Evolutionary conservation across 1,140 invertebrate genomes (phyloP).

Genomic region (Linepithema humile): DNA sequence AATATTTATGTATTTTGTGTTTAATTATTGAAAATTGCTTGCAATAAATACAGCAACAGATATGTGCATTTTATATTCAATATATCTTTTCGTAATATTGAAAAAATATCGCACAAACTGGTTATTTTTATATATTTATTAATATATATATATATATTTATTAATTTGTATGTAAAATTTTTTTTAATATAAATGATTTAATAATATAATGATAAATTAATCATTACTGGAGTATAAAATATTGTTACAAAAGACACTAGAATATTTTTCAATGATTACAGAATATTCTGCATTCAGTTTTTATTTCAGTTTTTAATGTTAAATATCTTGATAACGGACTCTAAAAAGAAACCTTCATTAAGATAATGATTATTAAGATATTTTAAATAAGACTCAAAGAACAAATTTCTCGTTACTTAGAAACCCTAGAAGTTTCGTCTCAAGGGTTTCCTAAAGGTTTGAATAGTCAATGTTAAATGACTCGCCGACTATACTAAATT

Average conservation of each 20-base stretch:
- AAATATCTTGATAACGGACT: neutral
- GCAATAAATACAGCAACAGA: neutral
- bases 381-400: neutral
- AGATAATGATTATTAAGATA: neutral
- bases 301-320: neutral
- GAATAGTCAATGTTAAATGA: slow-evolving; percentile 40
- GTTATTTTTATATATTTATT: too few species aligned
- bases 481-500: slow-evolving; percentile 22
- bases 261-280: too few species aligned
- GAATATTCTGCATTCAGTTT: neutral
- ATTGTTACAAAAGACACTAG: neutral
- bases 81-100: neutral
- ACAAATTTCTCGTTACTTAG: neutral
- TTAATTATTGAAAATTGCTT: slow-evolving; percentile 13
- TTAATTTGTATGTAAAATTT: neutral
- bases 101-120: neutral
- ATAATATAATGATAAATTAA: neutral
- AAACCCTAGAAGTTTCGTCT: neutral
- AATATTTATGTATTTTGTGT: neutral
- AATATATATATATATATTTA: too few species aligned
- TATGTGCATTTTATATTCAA: neutral
- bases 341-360: neutral
- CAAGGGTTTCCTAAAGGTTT: neutral
- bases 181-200: neutral
- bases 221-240: neutral